phyloP scores from a whole-genome alignment of 1,140 invertebrate species.

The Drosophila pectinifera region DNA sequence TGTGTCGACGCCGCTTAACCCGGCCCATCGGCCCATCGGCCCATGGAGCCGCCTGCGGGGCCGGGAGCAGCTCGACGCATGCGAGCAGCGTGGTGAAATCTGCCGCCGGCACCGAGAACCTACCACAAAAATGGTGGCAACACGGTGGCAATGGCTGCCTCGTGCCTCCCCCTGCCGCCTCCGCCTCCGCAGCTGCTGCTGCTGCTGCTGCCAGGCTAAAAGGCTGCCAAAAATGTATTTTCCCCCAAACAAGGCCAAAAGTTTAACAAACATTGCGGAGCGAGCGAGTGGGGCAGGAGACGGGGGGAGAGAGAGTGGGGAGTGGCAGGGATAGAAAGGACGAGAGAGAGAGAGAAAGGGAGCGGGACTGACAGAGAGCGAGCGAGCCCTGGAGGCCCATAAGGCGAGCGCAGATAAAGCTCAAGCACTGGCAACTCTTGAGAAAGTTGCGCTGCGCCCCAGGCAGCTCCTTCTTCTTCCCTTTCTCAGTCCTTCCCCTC shows the following conservation, averaged over 20 bases:
- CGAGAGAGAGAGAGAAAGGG: neutral
- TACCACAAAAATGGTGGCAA: constrained; percentile 37
- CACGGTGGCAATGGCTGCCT: constrained; percentile 10
- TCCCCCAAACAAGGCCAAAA: constrained; percentile 63
- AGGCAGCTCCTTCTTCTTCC: constrained; percentile 32
- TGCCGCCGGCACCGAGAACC: constrained; percentile 60
- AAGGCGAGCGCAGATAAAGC: constrained; percentile 71
- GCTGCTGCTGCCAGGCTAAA: constrained; percentile 25
- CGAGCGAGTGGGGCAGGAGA: neutral
- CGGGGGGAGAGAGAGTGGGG: neutral
- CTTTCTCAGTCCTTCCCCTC: neutral
- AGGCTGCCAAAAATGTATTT: constrained; percentile 61
- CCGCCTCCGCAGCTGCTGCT: constrained; percentile 1
- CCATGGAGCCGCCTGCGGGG: neutral
- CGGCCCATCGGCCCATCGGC: too few species aligned
- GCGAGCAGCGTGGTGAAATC: constrained; percentile 63
- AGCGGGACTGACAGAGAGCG: neutral
- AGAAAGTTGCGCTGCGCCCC: constrained; percentile 66
- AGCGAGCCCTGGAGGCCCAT: constrained; percentile 66
- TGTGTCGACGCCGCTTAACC: constrained; percentile 8
- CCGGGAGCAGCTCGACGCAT: constrained; percentile 31
- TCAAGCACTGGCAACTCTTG: constrained; percentile 72
- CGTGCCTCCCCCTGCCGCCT: constrained; percentile 33
- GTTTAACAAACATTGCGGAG: constrained; percentile 60
- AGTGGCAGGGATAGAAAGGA: neutral